Base-by-base conservation (phyloP, 2,888 invertebrate species). In the Drosophila neotestacea region DNA sequence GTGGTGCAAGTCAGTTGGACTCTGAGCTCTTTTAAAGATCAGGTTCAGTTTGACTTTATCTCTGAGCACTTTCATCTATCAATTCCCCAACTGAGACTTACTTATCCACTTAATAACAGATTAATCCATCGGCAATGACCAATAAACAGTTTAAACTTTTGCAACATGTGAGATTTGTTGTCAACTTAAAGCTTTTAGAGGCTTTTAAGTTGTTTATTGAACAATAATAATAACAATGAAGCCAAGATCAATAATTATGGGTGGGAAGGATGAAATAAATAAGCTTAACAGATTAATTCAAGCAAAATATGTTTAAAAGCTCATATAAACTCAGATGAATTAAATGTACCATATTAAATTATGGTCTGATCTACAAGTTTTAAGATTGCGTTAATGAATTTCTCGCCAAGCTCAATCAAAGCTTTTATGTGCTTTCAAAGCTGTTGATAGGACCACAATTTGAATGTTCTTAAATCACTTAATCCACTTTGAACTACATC, bases 1-100 rank as follows among this genome's bases (percentile, higher is more conserved):
- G 85, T 88, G 79, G 63, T 68, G 48, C 64, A 27, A 56, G 36
- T 30, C 27, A 41, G 41, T 42, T 42, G 28, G 28, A 66, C 50
- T 54, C 39, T 32, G 32, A 32, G 32, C 32, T 22, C 13, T 1
- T 9, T 22, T 22, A 3, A 22, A 32, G n/a, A 47, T 58, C 58
- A 30, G 52, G n/a, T 62, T 52, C 38, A 30, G 11, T 50, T 56
- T 59, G 42, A 22, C 42, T 11, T 27, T 22, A 22, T 11, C 22
- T 22, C 5, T 11, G 2, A 22, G 11, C 22, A 27, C 5, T 27
- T 38, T 32, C 27, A 41, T 44, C 44, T 36, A 44, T 10, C 13
- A 44, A 55, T 44, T 34, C 10, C 46, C 39, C 58, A 22, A n/a
- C 38, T 16, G 38, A 47, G 47, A 47, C 58, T 47, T 10, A 16